Conservation (phyloP, 2,888 invertebrate species). For the Marasmarcha lunaedactyla region DNA sequence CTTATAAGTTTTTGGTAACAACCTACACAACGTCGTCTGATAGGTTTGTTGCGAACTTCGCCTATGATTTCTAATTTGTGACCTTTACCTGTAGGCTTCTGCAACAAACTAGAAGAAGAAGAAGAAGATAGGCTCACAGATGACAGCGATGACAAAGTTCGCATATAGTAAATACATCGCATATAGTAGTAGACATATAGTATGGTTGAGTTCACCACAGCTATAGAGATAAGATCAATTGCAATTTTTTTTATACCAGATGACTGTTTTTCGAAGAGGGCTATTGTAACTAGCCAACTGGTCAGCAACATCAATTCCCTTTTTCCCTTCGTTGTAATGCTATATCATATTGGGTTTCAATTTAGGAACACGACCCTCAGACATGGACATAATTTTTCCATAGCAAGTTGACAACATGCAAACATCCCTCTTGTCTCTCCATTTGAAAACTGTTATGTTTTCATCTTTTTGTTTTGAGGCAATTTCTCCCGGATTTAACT, state of each 20-base stretch:
- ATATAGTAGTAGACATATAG: no score
- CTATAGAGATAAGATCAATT: slow-evolving; percentile 3
- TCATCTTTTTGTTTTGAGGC: slow-evolving; percentile 1
- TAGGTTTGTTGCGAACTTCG: no score
- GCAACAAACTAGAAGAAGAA: no score
- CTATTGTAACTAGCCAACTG: slow-evolving; percentile 14
- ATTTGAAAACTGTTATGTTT: background rate
- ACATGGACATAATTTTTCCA: slow-evolving; percentile 5
- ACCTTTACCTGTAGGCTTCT: no score
- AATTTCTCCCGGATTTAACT: slow-evolving; percentile 9
- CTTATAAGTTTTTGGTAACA: no score
- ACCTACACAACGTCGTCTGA: no score
- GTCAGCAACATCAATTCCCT: no score
- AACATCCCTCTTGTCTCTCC: background rate
- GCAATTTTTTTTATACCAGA: slow-evolving; percentile 14
- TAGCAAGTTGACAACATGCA: background rate
- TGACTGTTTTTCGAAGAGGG: slow-evolving; percentile 12
- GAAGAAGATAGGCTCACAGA: no score
- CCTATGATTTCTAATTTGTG: no score
- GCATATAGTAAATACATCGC: no score
- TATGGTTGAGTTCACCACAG: slow-evolving; percentile 1
- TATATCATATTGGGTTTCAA: background rate
- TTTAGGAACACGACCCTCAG: slow-evolving; percentile 2
- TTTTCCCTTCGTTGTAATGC: background rate
- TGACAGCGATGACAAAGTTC: no score